phyloP scores from a whole-genome alignment of 2,888 invertebrate genomes.

The Ornithoptera priamus region DNA sequence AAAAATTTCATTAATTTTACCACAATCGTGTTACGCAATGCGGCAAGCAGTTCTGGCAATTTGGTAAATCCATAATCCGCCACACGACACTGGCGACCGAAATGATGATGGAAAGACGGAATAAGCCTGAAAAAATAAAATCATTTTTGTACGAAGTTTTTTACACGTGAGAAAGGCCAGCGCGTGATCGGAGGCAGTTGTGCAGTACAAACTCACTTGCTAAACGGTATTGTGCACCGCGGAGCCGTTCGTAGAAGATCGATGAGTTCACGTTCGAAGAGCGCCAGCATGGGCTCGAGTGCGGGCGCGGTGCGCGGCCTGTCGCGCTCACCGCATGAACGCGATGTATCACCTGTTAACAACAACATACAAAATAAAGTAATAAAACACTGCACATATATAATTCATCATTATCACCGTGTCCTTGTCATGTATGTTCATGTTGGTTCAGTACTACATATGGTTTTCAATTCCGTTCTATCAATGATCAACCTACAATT shows the following conservation, averaged over 20 bases:
- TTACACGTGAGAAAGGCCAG: too few species aligned
- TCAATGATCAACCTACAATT: too few species aligned
- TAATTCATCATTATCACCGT: too few species aligned
- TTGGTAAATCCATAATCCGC: slow-evolving; percentile 98
- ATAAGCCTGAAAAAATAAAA: slow-evolving; percentile 84
- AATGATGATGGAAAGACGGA: slow-evolving; percentile 97
- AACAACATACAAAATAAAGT: not conserved
- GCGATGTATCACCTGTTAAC: slow-evolving; percentile 57
- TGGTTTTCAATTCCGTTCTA: too few species aligned
- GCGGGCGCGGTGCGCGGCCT: slow-evolving; percentile 82
- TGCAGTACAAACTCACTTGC: slow-evolving; percentile 59
- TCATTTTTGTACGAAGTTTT: too few species aligned
- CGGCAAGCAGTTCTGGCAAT: slow-evolving; percentile 92
- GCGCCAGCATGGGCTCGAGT: slow-evolving; percentile 85
- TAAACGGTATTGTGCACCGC: slow-evolving; percentile 87
- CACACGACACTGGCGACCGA: slow-evolving; percentile 96
- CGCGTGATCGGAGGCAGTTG: too few species aligned
- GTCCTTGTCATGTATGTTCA: too few species aligned
- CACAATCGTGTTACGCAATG: slow-evolving; percentile 92
- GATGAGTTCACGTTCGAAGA: slow-evolving; percentile 92
- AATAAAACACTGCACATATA: not conserved
- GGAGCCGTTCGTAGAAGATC: slow-evolving; percentile 91
- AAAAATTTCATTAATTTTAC: slow-evolving; percentile 60
- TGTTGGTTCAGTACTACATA: too few species aligned
- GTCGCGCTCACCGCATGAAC: slow-evolving; percentile 57